Evolutionary conservation across 2,113 vertebrate species (phyloP).

Genomic region (Platysternon megacephalum): DNA sequence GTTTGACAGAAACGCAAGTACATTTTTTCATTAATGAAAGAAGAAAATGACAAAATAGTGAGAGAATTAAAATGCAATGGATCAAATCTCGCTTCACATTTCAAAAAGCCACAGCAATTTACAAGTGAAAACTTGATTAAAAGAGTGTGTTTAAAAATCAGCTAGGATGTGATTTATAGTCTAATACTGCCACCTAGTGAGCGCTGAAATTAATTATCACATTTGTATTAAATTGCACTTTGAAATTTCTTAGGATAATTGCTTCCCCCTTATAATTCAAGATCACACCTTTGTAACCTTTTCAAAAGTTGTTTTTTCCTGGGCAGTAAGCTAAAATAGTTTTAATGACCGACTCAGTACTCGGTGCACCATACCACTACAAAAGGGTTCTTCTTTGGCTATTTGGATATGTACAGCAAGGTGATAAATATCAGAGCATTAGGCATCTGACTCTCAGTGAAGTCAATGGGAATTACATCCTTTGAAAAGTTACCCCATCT

Average conservation of each 20-base stretch:
- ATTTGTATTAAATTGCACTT: neutral
- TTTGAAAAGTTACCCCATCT: neutral
- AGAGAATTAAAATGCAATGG: neutral
- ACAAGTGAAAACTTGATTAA: neutral
- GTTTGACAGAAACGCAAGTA: neutral
- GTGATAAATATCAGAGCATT: rapidly evolving
- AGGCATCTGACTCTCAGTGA: neutral
- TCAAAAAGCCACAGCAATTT: rapidly evolving
- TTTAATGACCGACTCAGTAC: rapidly evolving
- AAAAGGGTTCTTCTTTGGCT: neutral
- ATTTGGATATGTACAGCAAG: neutral
- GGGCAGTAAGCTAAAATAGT: neutral
- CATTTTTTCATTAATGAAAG: neutral
- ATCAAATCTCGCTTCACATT: neutral
- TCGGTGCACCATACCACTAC: neutral
- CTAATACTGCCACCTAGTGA: constrained; percentile 75
- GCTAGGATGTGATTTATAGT: neutral
- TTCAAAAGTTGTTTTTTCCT: neutral
- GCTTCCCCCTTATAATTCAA: neutral
- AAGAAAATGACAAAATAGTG: neutral
- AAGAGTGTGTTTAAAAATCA: rapidly evolving
- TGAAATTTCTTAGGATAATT: neutral
- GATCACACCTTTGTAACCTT: neutral
- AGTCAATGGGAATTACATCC: rapidly evolving
- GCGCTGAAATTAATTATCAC: neutral